A percentile compares a stretch with the other conserved stretches of the same genome.
Conservation (phyloP, 2,797 vertebrate genomes). For the Enteromius anoplus region DNA sequence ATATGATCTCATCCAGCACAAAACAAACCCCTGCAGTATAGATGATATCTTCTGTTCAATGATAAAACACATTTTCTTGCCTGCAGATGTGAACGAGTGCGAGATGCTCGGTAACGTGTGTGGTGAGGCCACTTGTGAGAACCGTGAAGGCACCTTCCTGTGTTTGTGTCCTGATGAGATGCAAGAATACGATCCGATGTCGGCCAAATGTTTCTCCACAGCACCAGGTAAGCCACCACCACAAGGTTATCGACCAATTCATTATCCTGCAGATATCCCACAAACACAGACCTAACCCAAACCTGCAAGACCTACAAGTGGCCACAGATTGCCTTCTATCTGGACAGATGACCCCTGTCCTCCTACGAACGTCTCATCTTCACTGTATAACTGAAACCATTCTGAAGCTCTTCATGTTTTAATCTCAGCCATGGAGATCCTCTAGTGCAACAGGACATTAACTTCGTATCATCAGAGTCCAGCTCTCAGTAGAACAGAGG, state of each 20-base stretch:
- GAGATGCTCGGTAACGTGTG: constrained; percentile 89
- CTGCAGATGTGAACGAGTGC: constrained; percentile 93
- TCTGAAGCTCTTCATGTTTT: constrained; percentile 32
- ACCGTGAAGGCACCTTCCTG: constrained; percentile 88
- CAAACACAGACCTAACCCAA: background rate
- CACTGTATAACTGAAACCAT: background rate
- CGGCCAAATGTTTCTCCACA: constrained; percentile 83
- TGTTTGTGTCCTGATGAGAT: constrained; percentile 86
- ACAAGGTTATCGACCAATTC: background rate
- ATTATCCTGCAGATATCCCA: background rate
- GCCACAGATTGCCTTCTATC: constrained; percentile 22
- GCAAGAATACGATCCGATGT: constrained; percentile 89
- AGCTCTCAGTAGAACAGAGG: constrained; percentile 26
- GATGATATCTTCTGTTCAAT: constrained; percentile 3
- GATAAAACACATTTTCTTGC: constrained; percentile 37
- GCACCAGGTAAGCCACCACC: constrained; percentile 77
- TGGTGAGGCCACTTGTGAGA: constrained; percentile 91
- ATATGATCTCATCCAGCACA: background rate
- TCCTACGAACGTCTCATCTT: background rate
- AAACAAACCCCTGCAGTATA: background rate
- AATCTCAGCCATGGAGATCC: constrained; percentile 22
- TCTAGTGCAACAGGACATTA: constrained; percentile 49
- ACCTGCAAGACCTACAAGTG: background rate
- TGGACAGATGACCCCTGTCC: background rate
- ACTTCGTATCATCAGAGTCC: constrained; percentile 43